Base-by-base conservation (phyloP, 2,797 vertebrate species). In the Eutrigla gurnardus region DNA sequence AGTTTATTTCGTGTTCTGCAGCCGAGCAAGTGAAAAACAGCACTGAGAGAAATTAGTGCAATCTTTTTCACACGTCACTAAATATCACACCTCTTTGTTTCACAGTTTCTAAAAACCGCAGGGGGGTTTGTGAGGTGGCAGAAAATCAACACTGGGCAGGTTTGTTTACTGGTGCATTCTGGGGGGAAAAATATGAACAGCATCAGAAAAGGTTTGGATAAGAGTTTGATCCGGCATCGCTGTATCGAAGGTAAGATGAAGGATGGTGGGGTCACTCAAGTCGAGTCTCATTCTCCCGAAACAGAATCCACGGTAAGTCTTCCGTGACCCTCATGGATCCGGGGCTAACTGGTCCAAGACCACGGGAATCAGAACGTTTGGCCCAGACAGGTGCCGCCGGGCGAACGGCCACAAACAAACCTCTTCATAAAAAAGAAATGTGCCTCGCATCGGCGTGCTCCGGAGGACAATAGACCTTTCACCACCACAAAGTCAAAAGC, bases 381-480 rank as follows among this genome's bases (percentile, higher is more conserved):
- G 18, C 50, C 10, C 70, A 40, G 69, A 39, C 59, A 78, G 62
- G 63, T 85, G 71, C 37, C 25, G 73, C 39, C 35, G 58, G 6
- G 35, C 5, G 60, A n/a, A 15, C 52, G 35, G 52, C 73, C 25
- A 81, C 69, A 75, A 80, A 73, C 77, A 70, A 66, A 54, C 18
- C 55, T 12, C 67, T 6, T 64, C 68, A 83, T 79, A 36, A 77
- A 70, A 73, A n/a, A n/a, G n/a, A n/a, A n/a, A n/a, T 12, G 64
- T 57, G 64, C 57, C 55, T 54, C n/a, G 71, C 53, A 36, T 75
- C 46, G 36, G 59, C 18, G 25, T 49, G 60, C 80, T 74, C 65
- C 9, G 1, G 58, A 67, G 68, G 60, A 90, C 89, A 89, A 88
- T 78, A 76, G 77, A 63, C 74, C 36, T 88, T 87, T 91, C 80